Evolutionary conservation across 2,797 vertebrate species (phyloP), one percentile per base, ranked within the genome.

Genomic region (Gobio occitaniae): DNA sequence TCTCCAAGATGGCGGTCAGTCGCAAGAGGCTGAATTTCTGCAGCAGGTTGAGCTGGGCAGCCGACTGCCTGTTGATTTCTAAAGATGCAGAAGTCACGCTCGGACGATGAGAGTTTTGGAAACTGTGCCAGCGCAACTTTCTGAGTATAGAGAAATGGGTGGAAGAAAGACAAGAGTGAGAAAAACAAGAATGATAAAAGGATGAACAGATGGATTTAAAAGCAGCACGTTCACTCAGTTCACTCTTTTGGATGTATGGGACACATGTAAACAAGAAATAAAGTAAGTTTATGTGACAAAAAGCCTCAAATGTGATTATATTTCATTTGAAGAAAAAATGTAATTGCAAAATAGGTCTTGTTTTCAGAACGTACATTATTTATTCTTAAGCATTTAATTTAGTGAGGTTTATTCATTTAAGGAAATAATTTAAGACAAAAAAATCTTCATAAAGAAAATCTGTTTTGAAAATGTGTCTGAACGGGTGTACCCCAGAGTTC

Each of bases 121-220:
- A 97, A 80, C 96, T 97, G 92, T 96, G 96, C 96, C 96, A 97
- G 5, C 94, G 94, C 80, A 97, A 93, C 91, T 97, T 97, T 91
- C 96, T 97, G 44, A 44, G 44, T 29, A 80, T 59, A n/a, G 21
- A 72, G 47, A 81, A 38, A 47, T 4, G 25, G 19, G 25, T 52
- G 86, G 0, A 0, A 70, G 66, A 47, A 25, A 48, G 25, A 82
- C 10, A 54, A 65, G 38, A 61, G 76, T 21, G 19, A 78, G 41
- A 32, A 59, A 29, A 50, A 77, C 6, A 3, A 68, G 6, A 59
- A 25, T 6, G 8, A 72, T 19, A 11, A 78, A 68, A 50, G 66
- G 13, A 32, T 3, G 32, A 63, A 72, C 16, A 17, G 2, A 16
- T 15, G 10, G 6, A 25, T 41, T 21, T 47, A 16, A 69, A 54